phyloP scores from a whole-genome alignment of 2,797 vertebrate species.

The Sphenodon punctatus region DNA sequence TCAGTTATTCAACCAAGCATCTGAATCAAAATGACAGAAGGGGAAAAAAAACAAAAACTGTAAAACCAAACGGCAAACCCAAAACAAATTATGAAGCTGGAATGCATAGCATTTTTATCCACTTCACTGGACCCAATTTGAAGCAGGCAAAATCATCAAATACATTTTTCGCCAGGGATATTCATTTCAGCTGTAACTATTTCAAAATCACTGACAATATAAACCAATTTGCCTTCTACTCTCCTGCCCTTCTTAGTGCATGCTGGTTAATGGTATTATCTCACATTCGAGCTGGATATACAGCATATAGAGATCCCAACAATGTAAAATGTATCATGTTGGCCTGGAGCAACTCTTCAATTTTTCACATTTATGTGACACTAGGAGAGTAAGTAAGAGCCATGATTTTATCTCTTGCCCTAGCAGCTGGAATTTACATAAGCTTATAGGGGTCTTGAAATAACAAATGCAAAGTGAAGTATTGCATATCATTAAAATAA shows the following conservation, averaged over 20 bases:
- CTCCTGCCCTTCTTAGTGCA: not conserved
- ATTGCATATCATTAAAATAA: slow-evolving; percentile 59
- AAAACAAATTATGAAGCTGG: too few relatives aligned
- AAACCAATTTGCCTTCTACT: slow-evolving; percentile 21
- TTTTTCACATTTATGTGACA: slow-evolving; percentile 72
- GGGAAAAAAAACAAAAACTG: too few relatives aligned
- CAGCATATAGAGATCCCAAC: slow-evolving; percentile 48
- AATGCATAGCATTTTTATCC: too few relatives aligned
- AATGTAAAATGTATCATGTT: slow-evolving; percentile 52
- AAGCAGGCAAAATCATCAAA: too few relatives aligned
- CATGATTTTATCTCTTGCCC: slow-evolving; percentile 64
- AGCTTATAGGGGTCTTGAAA: slow-evolving; percentile 64
- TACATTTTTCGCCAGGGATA: too few relatives aligned
- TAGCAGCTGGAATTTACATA: slow-evolving; percentile 68
- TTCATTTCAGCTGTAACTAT: too few relatives aligned
- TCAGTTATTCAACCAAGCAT: too few relatives aligned
- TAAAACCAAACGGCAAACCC: too few relatives aligned
- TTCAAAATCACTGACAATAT: not conserved
- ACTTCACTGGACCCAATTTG: too few relatives aligned
- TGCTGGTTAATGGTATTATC: not conserved
- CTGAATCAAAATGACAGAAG: too few relatives aligned
- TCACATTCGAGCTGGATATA: slow-evolving; percentile 25
- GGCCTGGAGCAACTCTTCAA: slow-evolving; percentile 68
- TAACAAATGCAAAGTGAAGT: slow-evolving; percentile 67
- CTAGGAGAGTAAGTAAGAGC: slow-evolving; percentile 66